Conservation (phyloP, 2,888 invertebrate genomes). For the Metacarcinus magister region DNA sequence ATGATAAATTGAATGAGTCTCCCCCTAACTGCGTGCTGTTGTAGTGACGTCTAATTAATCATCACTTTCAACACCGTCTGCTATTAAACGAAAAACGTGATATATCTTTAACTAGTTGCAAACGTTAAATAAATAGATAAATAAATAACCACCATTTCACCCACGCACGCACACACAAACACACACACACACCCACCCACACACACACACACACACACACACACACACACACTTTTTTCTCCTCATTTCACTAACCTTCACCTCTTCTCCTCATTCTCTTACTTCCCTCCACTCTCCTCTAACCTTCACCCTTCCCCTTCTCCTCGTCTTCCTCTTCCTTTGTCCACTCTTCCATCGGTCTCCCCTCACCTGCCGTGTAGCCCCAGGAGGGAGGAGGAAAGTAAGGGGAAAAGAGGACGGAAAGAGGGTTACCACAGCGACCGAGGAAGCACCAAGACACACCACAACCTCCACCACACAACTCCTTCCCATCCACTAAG, state of each 20-base stretch:
- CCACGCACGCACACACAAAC: too few species aligned
- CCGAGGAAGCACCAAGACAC: too few species aligned
- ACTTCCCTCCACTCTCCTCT: too few species aligned
- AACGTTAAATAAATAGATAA: not conserved
- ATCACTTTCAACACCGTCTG: not conserved
- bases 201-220: constrained; percentile 26
- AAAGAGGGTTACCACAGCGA: not conserved
- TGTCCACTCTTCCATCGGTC: too few species aligned
- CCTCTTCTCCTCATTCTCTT: too few species aligned
- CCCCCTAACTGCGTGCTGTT: not conserved
- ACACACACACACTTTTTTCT: not conserved
- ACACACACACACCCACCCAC: too few species aligned
- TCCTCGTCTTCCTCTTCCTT: not conserved
- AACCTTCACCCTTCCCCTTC: not conserved
- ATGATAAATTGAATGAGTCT: not conserved
- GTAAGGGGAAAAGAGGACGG: not conserved
- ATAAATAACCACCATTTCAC: not conserved
- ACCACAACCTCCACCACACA: not conserved
- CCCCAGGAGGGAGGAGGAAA: not conserved
- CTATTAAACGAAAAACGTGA: not conserved
- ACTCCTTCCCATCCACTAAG: not conserved
- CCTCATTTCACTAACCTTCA: too few species aligned
- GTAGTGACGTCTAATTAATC: not conserved
- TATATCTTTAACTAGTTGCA: not conserved
- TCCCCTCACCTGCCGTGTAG: not conserved